Evolutionary conservation across 2,888 invertebrate genomes (phyloP), one percentile per base, ranked within the genome.

Genomic region (Dynastes hyllus): DNA sequence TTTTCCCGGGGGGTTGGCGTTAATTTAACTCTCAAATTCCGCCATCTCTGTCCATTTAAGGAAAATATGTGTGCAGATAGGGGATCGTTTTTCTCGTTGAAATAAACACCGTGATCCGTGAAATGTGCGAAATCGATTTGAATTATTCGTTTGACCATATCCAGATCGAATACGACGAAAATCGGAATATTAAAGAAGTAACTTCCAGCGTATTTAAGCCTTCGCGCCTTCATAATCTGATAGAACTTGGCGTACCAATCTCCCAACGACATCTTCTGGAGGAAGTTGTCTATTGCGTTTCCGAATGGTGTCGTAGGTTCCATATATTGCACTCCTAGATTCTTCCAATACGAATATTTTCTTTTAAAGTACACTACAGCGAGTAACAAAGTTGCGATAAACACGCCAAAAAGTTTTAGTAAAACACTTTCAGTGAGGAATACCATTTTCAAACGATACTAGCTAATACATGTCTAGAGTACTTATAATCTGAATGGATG

Each of bases 1-100:
- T 86, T 83, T 91, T 91, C 27, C 90, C 90, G 0, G 89, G n/a
- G n/a, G n/a, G 90, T 90, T 0, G 91, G 91, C 0, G 90, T 89
- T 40, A 91, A 85, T 78, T 90, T 90, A 0, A 88, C 83, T 27
- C 92, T 86, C 11, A 91, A 83, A 65, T 88, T 88, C 81, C 88
- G 90, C 92, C 92, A 92, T 3, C 88, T 87, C 0, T 88, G 87
- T 53, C 90, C 90, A 29, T 86, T 87, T 50, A 90, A 79, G 3
- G 87, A 87, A 75, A 90, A 83, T 8, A 89, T 79, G 53, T 86
- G 87, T 84, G 87, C 87, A 0, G 86, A 87, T 50, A 89, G 84
- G 16, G 88, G 88, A 76, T 89, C 89, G 71, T 86, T 87, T 73
- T 88, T 87, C 37, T 87, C 87, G 3, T 88, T 87, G 1, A 88